These are phyloP conservation scores for Micrasema longulum DNA, from an alignment of 1,140 invertebrate species.

Conservation along the genomic window DNA sequence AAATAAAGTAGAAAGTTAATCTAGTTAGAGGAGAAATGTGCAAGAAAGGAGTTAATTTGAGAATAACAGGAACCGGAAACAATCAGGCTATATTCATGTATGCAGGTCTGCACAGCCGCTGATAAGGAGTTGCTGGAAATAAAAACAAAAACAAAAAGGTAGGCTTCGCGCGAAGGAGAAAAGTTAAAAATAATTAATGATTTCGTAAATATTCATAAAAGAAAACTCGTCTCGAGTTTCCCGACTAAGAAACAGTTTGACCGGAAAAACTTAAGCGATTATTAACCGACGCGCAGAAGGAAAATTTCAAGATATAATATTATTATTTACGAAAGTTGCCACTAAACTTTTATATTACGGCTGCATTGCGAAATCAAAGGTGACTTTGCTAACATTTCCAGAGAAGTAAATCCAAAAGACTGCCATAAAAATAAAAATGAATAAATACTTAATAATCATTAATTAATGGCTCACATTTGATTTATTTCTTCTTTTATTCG, in stretches of 20 bases:
- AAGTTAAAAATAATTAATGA: constrained; percentile 56
- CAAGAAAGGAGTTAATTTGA: constrained; percentile 49
- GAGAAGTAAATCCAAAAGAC: too few species aligned
- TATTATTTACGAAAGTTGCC: constrained; percentile 47
- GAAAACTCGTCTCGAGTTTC: constrained; percentile 52
- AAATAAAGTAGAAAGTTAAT: constrained; percentile 37
- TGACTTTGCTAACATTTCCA: not conserved
- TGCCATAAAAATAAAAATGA: too few species aligned
- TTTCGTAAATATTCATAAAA: constrained; percentile 57
- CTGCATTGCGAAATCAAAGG: constrained; percentile 25
- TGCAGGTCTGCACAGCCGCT: constrained; percentile 52
- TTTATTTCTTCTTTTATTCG: too few species aligned
- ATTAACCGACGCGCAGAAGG: constrained; percentile 55
- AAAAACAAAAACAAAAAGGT: constrained; percentile 52
- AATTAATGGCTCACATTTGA: too few species aligned
- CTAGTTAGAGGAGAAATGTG: constrained; percentile 33
- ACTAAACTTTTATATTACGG: constrained; percentile 43
- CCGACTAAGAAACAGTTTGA: constrained; percentile 52
- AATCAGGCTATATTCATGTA: constrained; percentile 54
- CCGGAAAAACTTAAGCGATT: constrained; percentile 56
- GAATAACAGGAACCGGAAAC: constrained; percentile 42
- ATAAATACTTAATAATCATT: too few species aligned
- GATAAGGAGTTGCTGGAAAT: constrained; percentile 52
- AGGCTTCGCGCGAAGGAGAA: constrained; percentile 41
- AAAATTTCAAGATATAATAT: constrained; percentile 51